Conservation (phyloP, 2,888 invertebrate species). For the Agrotis exclamationis region DNA sequence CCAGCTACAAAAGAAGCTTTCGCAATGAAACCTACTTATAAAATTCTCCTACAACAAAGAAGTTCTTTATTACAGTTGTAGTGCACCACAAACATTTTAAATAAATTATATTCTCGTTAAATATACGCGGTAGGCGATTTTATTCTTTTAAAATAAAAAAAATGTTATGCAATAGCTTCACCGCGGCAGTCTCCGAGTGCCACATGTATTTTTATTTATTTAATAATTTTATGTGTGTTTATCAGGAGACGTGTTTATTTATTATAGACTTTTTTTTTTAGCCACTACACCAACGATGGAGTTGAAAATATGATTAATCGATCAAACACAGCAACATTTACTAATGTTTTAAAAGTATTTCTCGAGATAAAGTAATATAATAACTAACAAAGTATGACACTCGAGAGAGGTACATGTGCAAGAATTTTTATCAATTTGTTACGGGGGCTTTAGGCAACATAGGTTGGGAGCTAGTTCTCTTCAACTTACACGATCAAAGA, state of each 20-base stretch:
- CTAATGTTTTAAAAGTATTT: slow-evolving; percentile 8
- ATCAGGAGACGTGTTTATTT: background rate
- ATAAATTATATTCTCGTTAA: too few relatives aligned
- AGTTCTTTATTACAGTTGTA: too few relatives aligned
- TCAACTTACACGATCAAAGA: background rate
- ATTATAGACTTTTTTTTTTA: background rate
- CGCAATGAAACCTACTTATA: too few relatives aligned
- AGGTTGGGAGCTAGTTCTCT: slow-evolving; percentile 42
- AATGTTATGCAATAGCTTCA: too few relatives aligned
- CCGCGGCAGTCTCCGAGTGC: too few relatives aligned
- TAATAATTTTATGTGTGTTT: background rate
- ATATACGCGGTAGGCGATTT: too few relatives aligned
- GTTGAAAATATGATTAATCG: background rate
- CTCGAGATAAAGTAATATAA: slow-evolving; percentile 9
- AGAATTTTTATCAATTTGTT: slow-evolving; percentile 85
- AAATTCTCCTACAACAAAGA: too few relatives aligned
- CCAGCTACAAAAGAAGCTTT: too few relatives aligned
- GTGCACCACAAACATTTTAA: too few relatives aligned
- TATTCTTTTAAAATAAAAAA: too few relatives aligned
- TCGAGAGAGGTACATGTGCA: slow-evolving; percentile 75
- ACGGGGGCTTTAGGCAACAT: slow-evolving; percentile 58
- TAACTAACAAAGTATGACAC: slow-evolving; percentile 67
- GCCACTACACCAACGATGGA: background rate
- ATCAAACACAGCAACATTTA: background rate
- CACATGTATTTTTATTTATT: too few relatives aligned